A percentile compares a stretch with the other conserved stretches of the same genome.
phyloP scores from a whole-genome alignment of 1,140 invertebrate species.

The Aphelinus atriplicis region DNA sequence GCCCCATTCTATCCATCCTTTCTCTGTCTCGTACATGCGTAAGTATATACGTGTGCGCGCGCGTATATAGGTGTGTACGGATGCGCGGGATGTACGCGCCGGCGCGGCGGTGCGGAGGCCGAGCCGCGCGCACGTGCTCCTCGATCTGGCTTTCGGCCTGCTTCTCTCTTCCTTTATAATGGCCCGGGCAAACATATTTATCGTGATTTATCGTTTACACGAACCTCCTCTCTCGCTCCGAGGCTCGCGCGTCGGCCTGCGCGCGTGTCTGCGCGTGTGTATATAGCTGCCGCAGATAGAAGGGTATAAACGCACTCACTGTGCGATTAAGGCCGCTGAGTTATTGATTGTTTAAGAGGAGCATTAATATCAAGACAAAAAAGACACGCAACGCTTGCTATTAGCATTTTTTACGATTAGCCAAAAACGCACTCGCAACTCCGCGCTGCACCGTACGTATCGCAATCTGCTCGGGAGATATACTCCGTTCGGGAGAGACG shows the following conservation, averaged over 20 bases:
- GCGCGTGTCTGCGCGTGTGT: not conserved
- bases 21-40: not conserved
- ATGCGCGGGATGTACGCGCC: not conserved
- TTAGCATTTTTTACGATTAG: slow-evolving; percentile 30
- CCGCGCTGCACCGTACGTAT: not conserved
- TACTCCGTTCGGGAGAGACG: no score
- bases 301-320: slow-evolving; percentile 43
- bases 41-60: not conserved
- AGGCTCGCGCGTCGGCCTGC: not conserved
- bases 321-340: slow-evolving; percentile 56
- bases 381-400: slow-evolving; percentile 2
- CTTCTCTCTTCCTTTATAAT: slow-evolving; percentile 55
- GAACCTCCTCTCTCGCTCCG: slow-evolving; percentile 45
- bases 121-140: slow-evolving; percentile 8
- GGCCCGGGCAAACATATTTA: slow-evolving; percentile 62
- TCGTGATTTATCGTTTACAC: slow-evolving; percentile 66
- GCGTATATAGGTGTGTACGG: not conserved
- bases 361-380: slow-evolving; percentile 48
- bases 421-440: not conserved
- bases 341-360: slow-evolving; percentile 55
- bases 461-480: no score
- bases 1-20: slow-evolving; percentile 17
- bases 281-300: slow-evolving; percentile 39
- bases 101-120: not conserved
- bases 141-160: slow-evolving; percentile 27